Base-by-base conservation (phyloP, 2,797 vertebrate genomes). In the Thunnus albacares region DNA sequence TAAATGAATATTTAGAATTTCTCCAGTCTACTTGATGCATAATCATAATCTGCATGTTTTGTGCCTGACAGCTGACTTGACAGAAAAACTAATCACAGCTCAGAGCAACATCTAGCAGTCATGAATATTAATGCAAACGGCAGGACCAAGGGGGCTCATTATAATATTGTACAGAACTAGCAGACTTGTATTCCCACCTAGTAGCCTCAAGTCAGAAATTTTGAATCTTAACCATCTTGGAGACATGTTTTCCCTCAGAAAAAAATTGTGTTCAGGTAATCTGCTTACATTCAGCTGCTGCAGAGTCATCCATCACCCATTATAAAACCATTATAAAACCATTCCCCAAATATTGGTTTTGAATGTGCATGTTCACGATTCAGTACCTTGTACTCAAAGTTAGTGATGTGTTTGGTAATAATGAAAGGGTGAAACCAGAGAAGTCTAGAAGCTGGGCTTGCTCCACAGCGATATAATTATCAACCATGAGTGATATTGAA, bases 11-110 rank as follows among this genome's bases (percentile, higher is more conserved):
- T 71, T 45, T 65, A 10, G 13, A 64, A 43, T 30, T 22, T 20
- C 9, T 69, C 24, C 52, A 9, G 47, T 71, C 28, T 77, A 41
- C 56, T 30, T 51, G 17, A 60, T 87, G 63, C 35, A 47, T 64
- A 17, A 53, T 69, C 28, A 64, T 63, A 52, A 77, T 59, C 56
- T 61, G 26, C 43, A 79, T 74, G 64, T 67, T 66, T 59, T 56
- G 49, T 28, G 28, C 10, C 47, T 51, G 73, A 68, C n/a, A 11
- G 47, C 81, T 81, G 57, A 81, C 51, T 71, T 77, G 66, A 79
- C 69, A 83, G 57, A 56, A 79, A 82, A 80, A 53, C 24, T 69
- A 60, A 84, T 86, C 58, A 67, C 20, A 81, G 64, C 67, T 82
- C 65, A 75, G 26, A 75, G 61, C 68, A 74, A 77, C 75, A 74